Percentiles rank a stretch among this genome's conserved stretches.
Conservation (phyloP, 2,888 invertebrate genomes). For the Clostera curtula region DNA sequence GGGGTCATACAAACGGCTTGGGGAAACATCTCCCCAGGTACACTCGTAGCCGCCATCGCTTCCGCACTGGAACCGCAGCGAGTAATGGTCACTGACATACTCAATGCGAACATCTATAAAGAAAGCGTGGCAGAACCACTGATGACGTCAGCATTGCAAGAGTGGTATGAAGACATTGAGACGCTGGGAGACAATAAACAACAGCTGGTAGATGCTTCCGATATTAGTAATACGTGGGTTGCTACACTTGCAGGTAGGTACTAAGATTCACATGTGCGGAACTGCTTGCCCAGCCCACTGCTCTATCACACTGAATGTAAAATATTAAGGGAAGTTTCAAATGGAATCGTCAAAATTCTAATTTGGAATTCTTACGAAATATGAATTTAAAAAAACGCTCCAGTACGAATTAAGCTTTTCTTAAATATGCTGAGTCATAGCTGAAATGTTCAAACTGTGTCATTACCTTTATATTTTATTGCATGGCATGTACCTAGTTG, state of each 20-base stretch:
- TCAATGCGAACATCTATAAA: conserved; percentile 52
- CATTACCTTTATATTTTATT: too few species aligned
- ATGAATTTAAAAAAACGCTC: too few species aligned
- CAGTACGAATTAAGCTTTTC: too few species aligned
- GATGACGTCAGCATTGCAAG: conserved; percentile 46
- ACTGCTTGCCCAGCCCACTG: too few species aligned
- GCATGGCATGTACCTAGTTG: too few species aligned
- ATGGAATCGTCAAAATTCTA: too few species aligned
- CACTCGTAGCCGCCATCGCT: conserved; percentile 75
- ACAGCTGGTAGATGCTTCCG: conserved; percentile 28
- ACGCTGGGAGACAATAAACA: conserved; percentile 28
- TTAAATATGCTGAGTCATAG: too few species aligned
- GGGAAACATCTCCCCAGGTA: conserved; percentile 76
- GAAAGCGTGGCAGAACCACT: conserved; percentile 54
- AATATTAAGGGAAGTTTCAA: too few species aligned
- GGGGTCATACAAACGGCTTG: conserved; percentile 78
- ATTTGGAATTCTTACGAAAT: too few species aligned
- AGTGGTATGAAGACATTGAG: conserved; percentile 53
- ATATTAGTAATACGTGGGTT: conserved; percentile 76
- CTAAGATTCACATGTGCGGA: too few species aligned
- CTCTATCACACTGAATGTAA: too few species aligned
- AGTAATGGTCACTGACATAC: conserved; percentile 65
- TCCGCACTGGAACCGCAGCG: conserved; percentile 76
- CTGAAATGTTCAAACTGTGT: too few species aligned
- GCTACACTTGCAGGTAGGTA: conserved; percentile 74